A percentile compares a stretch with the other conserved stretches of the same genome.
Evolutionary conservation across 2,888 invertebrate genomes (phyloP).

Genomic region (Dryobotodes eremita): DNA sequence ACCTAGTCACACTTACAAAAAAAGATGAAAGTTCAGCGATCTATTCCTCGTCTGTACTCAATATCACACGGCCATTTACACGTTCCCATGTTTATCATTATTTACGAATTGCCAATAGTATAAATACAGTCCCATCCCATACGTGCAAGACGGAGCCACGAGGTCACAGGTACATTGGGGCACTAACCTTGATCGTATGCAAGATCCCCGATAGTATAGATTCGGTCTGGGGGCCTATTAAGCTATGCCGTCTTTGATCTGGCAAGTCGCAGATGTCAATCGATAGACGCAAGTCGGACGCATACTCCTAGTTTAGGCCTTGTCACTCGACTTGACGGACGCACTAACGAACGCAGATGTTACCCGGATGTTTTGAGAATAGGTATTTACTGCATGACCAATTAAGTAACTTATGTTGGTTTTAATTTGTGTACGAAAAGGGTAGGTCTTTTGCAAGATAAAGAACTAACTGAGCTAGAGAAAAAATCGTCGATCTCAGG

Average conservation of each 20-base stretch:
- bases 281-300: conserved; percentile 69
- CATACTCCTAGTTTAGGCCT: conserved; percentile 75
- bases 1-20: background rate
- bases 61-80: conserved; percentile 17
- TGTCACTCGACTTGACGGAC: conserved; percentile 73
- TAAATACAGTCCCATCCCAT: conserved; percentile 30
- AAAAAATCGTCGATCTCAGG: background rate
- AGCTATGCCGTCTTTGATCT: conserved; percentile 80
- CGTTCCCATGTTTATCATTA: conserved; percentile 26
- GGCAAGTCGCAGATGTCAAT: conserved; percentile 73
- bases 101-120: conserved; percentile 25
- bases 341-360: conserved; percentile 81
- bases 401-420: conserved; percentile 32
- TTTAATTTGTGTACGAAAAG: background rate
- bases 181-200: conserved; percentile 77
- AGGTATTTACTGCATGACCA: conserved; percentile 60
- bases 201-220: conserved; percentile 74
- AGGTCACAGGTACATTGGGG: conserved; percentile 76
- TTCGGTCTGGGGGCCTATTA: conserved; percentile 78
- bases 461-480: background rate
- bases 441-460: background rate
- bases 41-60: background rate
- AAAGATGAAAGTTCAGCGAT: background rate
- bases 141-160: conserved; percentile 64
- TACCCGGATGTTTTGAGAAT: conserved; percentile 76